Conservation (phyloP, 2,888 invertebrate species). For the Pandemis cinnamomeana region DNA sequence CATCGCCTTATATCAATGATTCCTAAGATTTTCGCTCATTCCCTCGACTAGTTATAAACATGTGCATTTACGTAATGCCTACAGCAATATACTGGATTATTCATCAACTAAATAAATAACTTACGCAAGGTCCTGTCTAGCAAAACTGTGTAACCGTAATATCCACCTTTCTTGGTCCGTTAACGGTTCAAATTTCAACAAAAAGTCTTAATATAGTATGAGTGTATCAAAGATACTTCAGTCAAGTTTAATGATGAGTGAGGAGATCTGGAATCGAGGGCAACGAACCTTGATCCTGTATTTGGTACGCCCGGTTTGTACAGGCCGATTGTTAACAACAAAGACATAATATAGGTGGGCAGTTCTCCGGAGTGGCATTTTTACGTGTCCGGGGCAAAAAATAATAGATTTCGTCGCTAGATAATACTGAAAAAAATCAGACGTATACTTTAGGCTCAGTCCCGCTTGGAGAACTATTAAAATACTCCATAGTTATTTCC, state of each 20-base stretch:
- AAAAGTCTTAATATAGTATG: background rate
- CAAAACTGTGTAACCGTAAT: background rate
- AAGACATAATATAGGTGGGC: too few species aligned
- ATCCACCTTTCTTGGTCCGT: background rate
- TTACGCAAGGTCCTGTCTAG: background rate
- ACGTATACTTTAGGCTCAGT: too few species aligned
- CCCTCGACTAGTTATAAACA: background rate
- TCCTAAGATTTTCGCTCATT: too few species aligned
- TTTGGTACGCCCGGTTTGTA: slow-evolving; percentile 16
- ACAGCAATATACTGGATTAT: background rate
- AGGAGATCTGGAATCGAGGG: slow-evolving; percentile 15
- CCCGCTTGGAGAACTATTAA: too few species aligned
- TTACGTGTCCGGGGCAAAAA: too few species aligned
- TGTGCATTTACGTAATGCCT: background rate
- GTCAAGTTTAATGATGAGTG: background rate
- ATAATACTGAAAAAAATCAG: too few species aligned
- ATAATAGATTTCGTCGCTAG: too few species aligned
- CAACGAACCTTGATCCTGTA: slow-evolving; percentile 17
- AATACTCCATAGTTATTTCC: too few species aligned
- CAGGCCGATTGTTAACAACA: slow-evolving; percentile 13
- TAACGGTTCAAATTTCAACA: background rate
- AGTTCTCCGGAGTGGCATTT: too few species aligned
- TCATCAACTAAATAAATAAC: background rate
- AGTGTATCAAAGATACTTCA: background rate
- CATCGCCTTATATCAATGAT: too few species aligned